phyloP scores from a whole-genome alignment of 2,113 vertebrate species.

The Pomatostomus ruficeps region DNA sequence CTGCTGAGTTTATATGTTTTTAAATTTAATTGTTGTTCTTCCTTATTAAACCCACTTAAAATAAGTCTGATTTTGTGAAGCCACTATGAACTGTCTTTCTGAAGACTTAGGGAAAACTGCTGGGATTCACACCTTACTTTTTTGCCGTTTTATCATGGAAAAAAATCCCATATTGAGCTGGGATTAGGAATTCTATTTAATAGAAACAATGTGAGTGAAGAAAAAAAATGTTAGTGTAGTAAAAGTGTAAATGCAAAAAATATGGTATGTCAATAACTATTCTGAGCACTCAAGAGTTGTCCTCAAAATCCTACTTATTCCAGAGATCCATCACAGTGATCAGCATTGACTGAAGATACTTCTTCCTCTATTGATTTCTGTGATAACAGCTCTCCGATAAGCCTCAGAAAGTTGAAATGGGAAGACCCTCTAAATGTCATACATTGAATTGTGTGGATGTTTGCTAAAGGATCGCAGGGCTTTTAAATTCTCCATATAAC shows the following conservation, averaged over 20 bases:
- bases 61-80: neutral
- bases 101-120: neutral
- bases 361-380: neutral
- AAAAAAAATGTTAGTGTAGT: neutral
- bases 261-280: neutral
- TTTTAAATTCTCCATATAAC: neutral
- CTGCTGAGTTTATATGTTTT: neutral
- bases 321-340: neutral
- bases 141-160: neutral
- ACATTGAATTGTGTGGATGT: neutral
- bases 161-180: neutral
- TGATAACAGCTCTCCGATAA: neutral
- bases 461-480: neutral
- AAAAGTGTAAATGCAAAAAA: neutral
- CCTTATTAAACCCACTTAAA: neutral
- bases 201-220: neutral
- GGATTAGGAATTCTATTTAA: neutral
- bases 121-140: neutral
- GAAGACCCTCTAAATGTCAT: neutral
- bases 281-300: neutral
- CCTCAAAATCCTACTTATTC: neutral
- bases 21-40: neutral
- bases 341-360: neutral
- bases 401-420: neutral
- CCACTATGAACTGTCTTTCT: neutral